Evolutionary conservation across 2,888 invertebrate species (phyloP), one percentile per base, ranked within the genome.

Genomic region (Mayetiola destructor): DNA sequence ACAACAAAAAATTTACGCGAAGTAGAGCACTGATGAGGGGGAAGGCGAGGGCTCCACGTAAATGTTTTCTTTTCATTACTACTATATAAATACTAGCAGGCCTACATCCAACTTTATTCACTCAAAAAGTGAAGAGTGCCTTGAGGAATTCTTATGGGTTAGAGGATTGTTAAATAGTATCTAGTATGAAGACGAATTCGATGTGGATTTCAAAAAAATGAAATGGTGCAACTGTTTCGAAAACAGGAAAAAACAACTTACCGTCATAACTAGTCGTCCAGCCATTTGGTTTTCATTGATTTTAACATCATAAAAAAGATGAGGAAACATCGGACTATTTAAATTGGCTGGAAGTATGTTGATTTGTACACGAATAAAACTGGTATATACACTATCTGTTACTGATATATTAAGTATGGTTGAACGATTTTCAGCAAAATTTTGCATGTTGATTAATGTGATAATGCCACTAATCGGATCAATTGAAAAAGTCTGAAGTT

Each of bases 341-440:
- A 78, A 76, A 75, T 94, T 94, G 60, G 86, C 83, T 9, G 89
- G 82, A 59, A 86, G 74, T 60, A 85, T 77, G 65, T 85, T 79
- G 55, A 90, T 83, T 74, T 86, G 86, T 16, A 89, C 78, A 61
- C 88, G 76, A 1, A 91, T 83, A 72, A 88, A 94, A 62, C 83
- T 87, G 8, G 91, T 92, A 74, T 92, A 94, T 36, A 95, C 90
- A 32, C 95, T 95, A 75, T 97, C 96, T 57, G 90, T 89, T 37
- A 92, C 95, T 1, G 94, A 94, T 32, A 96, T 84, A 75, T 96
- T 96, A 59, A 96, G 77, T 59, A 81, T 73, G 65, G 82, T 81
- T 56, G 77, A 74, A 56, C 80, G 77, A 37, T 68, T 68, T 55
- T 82, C 80, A 4, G 81, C 80, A 63, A 84, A 82, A 66, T 83